These are phyloP conservation scores for Psilopsiagon aurifrons DNA, from an alignment of 2,113 vertebrate genomes.

Conservation along the genomic window DNA sequence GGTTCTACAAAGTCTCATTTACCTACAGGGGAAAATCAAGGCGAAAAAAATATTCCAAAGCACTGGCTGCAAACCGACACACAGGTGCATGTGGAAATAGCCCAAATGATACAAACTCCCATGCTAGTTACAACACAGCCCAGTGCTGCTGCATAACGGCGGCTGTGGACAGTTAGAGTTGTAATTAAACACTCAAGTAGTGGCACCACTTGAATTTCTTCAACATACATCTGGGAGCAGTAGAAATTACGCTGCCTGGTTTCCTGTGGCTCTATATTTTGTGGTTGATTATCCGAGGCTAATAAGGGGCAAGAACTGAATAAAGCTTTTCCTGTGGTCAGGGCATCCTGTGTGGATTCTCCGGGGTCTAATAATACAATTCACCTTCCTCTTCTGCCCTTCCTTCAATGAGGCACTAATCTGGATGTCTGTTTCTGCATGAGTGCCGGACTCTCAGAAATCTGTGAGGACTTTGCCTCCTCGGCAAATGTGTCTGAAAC, in stretches of 20 bases:
- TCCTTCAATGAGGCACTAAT: slow-evolving; percentile 15
- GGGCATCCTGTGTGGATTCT: slow-evolving; percentile 63
- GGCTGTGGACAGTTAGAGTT: not conserved
- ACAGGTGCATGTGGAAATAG: not conserved
- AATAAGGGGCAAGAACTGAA: slow-evolving; percentile 51
- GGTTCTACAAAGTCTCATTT: not conserved
- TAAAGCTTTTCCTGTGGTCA: slow-evolving; percentile 66
- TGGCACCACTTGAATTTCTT: not conserved
- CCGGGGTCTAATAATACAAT: slow-evolving; percentile 40
- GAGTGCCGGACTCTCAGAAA: not conserved
- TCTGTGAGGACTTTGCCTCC: not conserved
- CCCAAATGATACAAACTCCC: not conserved
- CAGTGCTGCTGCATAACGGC: not conserved
- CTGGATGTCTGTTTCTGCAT: slow-evolving; percentile 18
- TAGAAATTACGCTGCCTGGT: not conserved
- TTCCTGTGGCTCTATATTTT: slow-evolving; percentile 52
- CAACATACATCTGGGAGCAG: slow-evolving; percentile 2
- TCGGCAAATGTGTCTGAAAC: not conserved
- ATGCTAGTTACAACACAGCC: not conserved
- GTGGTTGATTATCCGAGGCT: slow-evolving; percentile 53
- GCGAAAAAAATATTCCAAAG: not conserved
- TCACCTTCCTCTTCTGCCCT: slow-evolving; percentile 64
- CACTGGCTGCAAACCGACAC: not conserved
- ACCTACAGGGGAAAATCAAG: not conserved
- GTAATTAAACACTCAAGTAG: not conserved